Evolutionary conservation across 2,113 vertebrate species (phyloP).

Genomic region (Corythornis vintsioides): DNA sequence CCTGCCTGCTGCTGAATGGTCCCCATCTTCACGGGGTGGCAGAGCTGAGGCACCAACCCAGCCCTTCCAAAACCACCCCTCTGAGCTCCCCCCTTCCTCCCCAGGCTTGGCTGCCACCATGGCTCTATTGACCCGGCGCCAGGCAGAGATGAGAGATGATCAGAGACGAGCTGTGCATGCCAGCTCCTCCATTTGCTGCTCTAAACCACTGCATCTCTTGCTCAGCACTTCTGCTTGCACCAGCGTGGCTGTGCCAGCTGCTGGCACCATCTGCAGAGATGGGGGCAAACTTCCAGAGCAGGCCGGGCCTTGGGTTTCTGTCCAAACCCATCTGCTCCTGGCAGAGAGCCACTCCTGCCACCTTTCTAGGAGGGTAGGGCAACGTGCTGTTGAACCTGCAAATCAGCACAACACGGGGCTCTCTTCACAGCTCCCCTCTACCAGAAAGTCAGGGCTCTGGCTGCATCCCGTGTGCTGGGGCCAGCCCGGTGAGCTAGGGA

Average conservation of each 20-base stretch:
- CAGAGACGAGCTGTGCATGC: not conserved
- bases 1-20: not conserved
- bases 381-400: not conserved
- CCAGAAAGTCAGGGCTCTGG: not conserved
- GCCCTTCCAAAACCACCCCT: not conserved
- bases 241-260: not conserved
- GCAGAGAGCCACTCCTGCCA: not conserved
- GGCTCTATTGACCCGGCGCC: not conserved
- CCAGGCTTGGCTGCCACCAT: not conserved
- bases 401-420: conserved; percentile 10
- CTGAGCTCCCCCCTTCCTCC: not conserved
- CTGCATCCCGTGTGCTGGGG: not conserved
- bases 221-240: not conserved
- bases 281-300: conserved; percentile 36
- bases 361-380: not conserved
- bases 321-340: conserved; percentile 8
- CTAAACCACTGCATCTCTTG: not conserved
- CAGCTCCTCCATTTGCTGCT: not conserved
- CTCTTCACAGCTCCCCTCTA: not conserved
- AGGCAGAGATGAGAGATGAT: not conserved
- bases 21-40: not conserved
- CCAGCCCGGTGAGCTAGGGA: not conserved
- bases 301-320: conserved; percentile 13
- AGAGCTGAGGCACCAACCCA: not conserved
- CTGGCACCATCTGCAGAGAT: not conserved